These are phyloP conservation scores for Patella vulgata DNA, from an alignment of 1,140 invertebrate genomes.

Conservation along the genomic window DNA sequence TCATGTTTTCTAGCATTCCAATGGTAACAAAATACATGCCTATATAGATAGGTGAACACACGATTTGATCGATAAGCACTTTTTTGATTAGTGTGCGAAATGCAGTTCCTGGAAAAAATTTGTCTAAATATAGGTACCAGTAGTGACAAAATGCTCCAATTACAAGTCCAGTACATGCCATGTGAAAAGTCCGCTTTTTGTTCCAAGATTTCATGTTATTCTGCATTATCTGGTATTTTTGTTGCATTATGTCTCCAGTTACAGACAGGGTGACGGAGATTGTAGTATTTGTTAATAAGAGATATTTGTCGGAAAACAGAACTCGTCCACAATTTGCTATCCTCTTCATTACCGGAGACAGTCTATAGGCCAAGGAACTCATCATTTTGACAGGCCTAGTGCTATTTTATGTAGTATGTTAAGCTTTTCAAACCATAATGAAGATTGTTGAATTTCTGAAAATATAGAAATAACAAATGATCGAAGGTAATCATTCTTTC, in stretches of 20 bases:
- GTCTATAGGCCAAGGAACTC: too few species aligned
- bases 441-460: too few species aligned
- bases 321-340: too few species aligned
- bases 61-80: slow-evolving; percentile 85
- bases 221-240: slow-evolving; percentile 82
- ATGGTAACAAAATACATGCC: slow-evolving; percentile 82
- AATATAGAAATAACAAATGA: too few species aligned
- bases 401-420: too few species aligned
- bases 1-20: slow-evolving; percentile 76
- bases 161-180: slow-evolving; percentile 77
- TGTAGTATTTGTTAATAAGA: slow-evolving; percentile 86
- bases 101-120: slow-evolving; percentile 76
- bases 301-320: slow-evolving; percentile 65
- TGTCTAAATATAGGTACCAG: slow-evolving; percentile 83
- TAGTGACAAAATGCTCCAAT: slow-evolving; percentile 86
- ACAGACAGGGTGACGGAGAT: slow-evolving; percentile 82
- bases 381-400: too few species aligned
- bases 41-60: slow-evolving; percentile 87
- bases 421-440: too few species aligned
- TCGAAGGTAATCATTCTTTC: too few species aligned
- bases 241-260: slow-evolving; percentile 84
- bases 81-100: slow-evolving; percentile 81
- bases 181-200: slow-evolving; percentile 76
- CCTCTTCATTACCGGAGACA: too few species aligned
- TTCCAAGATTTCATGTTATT: slow-evolving; percentile 72